Conservation (phyloP, 2,113 vertebrate species). For the Indri indri region DNA sequence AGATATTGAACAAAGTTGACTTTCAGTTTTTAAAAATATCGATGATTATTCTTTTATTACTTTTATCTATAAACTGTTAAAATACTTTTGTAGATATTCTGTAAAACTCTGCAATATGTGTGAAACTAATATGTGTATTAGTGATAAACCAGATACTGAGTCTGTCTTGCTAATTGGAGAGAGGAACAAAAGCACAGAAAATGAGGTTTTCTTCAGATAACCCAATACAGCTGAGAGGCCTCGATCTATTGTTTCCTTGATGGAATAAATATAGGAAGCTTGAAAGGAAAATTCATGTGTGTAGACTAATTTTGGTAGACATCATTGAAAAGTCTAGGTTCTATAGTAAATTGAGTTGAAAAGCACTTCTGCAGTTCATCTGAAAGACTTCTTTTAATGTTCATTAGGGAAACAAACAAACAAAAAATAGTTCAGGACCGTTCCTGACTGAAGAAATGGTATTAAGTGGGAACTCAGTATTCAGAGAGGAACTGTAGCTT, state of each 20-base stretch:
- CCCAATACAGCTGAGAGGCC: background rate
- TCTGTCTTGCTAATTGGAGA: background rate
- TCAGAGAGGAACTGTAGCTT: slow-evolving; percentile 53
- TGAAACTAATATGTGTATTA: background rate
- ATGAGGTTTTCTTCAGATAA: background rate
- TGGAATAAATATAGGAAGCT: background rate
- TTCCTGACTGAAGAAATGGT: slow-evolving; percentile 11
- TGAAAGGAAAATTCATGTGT: background rate
- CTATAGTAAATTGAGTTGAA: background rate
- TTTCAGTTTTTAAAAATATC: background rate
- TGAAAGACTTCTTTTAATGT: background rate
- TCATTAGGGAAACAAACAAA: background rate
- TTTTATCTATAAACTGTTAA: background rate
- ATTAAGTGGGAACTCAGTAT: background rate
- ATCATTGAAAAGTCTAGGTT: background rate
- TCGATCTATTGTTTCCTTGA: background rate
- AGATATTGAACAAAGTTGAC: background rate
- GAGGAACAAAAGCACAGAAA: background rate
- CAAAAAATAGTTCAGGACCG: background rate
- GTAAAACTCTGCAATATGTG: background rate
- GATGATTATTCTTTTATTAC: background rate
- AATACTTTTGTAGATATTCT: background rate
- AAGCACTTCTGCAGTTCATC: background rate
- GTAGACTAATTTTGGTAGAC: background rate
- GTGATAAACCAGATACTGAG: background rate